Percentiles rank a stretch among this genome's conserved stretches.
These are phyloP conservation scores for Charaxes varanes DNA, from an alignment of 1,140 invertebrate genomes.

Conservation along the genomic window DNA sequence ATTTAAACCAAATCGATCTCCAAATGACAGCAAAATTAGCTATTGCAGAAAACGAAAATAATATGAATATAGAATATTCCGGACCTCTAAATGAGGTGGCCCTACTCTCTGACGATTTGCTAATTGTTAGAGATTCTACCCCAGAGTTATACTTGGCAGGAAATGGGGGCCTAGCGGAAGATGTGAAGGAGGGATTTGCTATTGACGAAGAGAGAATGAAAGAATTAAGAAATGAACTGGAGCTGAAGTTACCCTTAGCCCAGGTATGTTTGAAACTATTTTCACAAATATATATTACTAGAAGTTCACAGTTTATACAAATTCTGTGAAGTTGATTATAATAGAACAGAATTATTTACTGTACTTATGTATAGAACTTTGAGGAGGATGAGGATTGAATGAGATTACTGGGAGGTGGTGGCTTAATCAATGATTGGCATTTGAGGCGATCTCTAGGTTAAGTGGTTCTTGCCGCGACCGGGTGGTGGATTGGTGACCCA, in stretches of 20 bases:
- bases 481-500: no score
- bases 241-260: constrained; percentile 81
- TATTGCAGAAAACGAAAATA: constrained; percentile 71
- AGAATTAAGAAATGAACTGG: constrained; percentile 81
- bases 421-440: no score
- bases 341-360: no score
- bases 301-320: no score
- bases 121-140: constrained; percentile 27
- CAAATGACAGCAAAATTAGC: constrained; percentile 65
- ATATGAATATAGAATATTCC: constrained; percentile 69
- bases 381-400: no score
- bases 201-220: constrained; percentile 82
- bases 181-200: constrained; percentile 73
- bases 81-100: constrained; percentile 48
- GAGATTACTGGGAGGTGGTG: no score
- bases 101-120: constrained; percentile 30
- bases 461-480: no score
- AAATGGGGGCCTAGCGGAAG: constrained; percentile 50
- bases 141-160: constrained; percentile 53
- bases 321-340: no score
- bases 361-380: no score
- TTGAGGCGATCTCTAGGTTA: no score
- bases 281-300: no score
- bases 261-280: constrained; percentile 71
- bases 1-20: constrained; percentile 57